These are phyloP conservation scores for Ladona fulva DNA, from an alignment of 1,140 invertebrate species.

Conservation along the genomic window DNA sequence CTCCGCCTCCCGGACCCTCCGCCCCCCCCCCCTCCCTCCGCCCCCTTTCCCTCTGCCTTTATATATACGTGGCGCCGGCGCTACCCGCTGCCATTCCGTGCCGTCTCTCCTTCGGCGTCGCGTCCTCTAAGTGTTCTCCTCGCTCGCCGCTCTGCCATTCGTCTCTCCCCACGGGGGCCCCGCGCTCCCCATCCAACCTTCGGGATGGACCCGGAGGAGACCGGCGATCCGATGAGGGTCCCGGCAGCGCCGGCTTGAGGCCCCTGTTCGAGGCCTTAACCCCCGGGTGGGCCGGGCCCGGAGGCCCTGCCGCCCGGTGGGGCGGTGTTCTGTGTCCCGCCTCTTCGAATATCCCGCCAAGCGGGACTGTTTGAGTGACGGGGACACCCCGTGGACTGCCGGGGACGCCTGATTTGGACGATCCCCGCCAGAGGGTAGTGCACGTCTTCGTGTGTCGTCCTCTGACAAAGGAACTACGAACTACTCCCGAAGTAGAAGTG, in stretches of 20 bases:
- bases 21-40: background rate
- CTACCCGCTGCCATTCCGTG: background rate
- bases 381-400: background rate
- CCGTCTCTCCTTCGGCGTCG: no score
- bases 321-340: background rate
- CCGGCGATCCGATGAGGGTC: background rate
- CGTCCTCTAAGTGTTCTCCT: no score
- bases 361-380: background rate
- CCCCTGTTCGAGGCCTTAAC: background rate
- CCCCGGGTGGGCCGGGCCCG: background rate
- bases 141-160: no score
- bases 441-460: background rate
- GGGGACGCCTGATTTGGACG: background rate
- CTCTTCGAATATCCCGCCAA: background rate
- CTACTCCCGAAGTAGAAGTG: background rate
- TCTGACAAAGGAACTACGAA: background rate
- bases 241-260: background rate
- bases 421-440: background rate
- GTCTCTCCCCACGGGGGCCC: background rate
- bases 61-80: background rate
- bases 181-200: no score
- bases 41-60: background rate
- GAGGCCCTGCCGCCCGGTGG: background rate
- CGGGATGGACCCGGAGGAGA: no score
- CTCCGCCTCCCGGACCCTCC: background rate